Evolutionary conservation across 1,140 invertebrate genomes (phyloP), one percentile per base, ranked within the genome.

Genomic region (Ceratosolen solmsi): DNA sequence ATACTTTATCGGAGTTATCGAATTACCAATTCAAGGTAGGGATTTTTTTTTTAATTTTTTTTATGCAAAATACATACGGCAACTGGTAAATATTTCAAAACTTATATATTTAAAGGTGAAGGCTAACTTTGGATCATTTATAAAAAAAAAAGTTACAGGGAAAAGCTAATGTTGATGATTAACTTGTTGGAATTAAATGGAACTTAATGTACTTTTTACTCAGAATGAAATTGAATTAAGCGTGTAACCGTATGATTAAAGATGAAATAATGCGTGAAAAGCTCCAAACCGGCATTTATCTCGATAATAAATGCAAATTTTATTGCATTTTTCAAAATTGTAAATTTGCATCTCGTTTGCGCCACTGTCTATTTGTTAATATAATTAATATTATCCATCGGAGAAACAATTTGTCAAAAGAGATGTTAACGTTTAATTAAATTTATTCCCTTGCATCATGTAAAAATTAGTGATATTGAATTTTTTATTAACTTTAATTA

Each of bases 391-490:
- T 27, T 58, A 25, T 58, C 1, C 13, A 2, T 25, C 1, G 5
- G 22, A 27, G 25, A 58, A 27, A 58, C 4, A 58, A 25, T 27
- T 58, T 58, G 22, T 58, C 15, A 25, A 58, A 3, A 25, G 25
- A 27, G 56, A 58, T 58, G 25, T 58, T 58, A 58, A 58, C 20
- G 51, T 54, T 56, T 56, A n/a, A 56, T n/a, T 56, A n/a, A 56
- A n/a, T 56, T 3, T 30, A 60, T 27, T 60, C 25, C 25, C 2
- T 8, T 30, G 58, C 11, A 60, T 60, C 11, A 27, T 36, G 30
- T 36, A 36, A 15, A 65, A 65, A 20, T 13, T 65, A 65, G 0
- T 20, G 4, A 36, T 20, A 65, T 36, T 7, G 36, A 65, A 5
- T 68, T 20, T 20, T 68, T 68, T 68, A n/a, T n/a, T 1, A 33